Evolutionary conservation across 2,888 invertebrate species (phyloP).

Genomic region (Aethes cnicana): DNA sequence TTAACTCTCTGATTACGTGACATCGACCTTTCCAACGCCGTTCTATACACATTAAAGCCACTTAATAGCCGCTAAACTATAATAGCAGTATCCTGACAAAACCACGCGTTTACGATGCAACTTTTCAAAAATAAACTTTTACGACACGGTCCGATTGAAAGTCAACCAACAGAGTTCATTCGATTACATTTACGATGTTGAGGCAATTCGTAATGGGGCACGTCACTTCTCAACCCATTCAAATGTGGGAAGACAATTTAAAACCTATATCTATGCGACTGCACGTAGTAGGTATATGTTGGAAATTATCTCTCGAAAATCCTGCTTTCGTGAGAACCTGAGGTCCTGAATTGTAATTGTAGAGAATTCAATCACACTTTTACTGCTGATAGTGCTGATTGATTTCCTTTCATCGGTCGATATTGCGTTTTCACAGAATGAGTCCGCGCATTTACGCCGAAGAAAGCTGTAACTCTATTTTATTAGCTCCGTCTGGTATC

Average conservation of each 20-base stretch:
- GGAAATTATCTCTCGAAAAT: background rate
- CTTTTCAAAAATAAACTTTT: conserved; percentile 18
- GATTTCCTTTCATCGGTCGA: conserved; percentile 13
- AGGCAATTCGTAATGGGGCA: conserved; percentile 17
- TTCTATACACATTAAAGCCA: conserved; percentile 15
- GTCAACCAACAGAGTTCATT: conserved; percentile 27
- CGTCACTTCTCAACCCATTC: conserved; percentile 28
- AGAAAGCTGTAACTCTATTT: too few species aligned
- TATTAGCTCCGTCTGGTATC: too few species aligned
- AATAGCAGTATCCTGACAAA: conserved; percentile 16
- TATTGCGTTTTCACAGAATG: background rate
- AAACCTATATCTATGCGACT: conserved; percentile 13
- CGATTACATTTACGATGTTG: conserved; percentile 33
- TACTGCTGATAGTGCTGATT: conserved; percentile 22
- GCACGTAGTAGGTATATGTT: background rate
- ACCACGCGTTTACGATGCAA: conserved; percentile 8
- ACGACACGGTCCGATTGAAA: conserved; percentile 20
- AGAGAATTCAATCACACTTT: background rate
- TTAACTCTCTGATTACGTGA: conserved; percentile 73
- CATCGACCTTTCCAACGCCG: conserved; percentile 54
- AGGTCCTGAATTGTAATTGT: background rate
- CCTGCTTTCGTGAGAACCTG: conserved; percentile 1
- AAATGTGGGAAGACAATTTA: conserved; percentile 30
- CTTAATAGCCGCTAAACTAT: conserved; percentile 17
- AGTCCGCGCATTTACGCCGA: too few species aligned